These are phyloP conservation scores for Mimas tiliae DNA, from an alignment of 2,888 invertebrate species.

Conservation along the genomic window DNA sequence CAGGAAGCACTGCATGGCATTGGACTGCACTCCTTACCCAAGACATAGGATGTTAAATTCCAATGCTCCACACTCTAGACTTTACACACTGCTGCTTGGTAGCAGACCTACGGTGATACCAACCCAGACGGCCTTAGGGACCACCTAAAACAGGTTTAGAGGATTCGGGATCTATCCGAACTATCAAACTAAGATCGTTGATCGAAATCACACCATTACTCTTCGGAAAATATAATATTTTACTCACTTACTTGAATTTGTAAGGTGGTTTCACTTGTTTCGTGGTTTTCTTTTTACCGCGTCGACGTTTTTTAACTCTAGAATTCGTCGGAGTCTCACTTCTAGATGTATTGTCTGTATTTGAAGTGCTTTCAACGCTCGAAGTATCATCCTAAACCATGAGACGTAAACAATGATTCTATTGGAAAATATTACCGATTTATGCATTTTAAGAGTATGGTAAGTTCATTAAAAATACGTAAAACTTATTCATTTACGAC, in stretches of 20 bases:
- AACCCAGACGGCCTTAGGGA: too few species aligned
- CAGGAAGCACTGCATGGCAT: too few species aligned
- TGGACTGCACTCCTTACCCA: too few species aligned
- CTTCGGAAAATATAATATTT: too few species aligned
- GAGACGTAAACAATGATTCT: constrained; percentile 27
- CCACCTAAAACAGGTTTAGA: too few species aligned
- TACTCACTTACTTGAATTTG: constrained; percentile 87
- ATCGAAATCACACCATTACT: too few species aligned
- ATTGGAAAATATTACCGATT: neutral
- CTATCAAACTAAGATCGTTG: too few species aligned
- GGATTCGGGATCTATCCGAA: too few species aligned
- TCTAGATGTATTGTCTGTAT: constrained; percentile 91
- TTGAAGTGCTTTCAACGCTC: constrained; percentile 92
- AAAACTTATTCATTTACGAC: neutral
- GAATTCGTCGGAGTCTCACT: constrained; percentile 92
- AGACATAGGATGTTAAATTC: too few species aligned
- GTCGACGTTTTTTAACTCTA: constrained; percentile 81
- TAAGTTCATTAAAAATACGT: neutral
- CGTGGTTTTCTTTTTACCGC: constrained; percentile 85
- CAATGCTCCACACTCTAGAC: too few species aligned
- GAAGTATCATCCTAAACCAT: constrained; percentile 88
- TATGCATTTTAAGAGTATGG: neutral
- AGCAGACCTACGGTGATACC: too few species aligned
- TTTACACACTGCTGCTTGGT: too few species aligned
- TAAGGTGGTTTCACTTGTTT: constrained; percentile 90